Base-by-base conservation (phyloP, 2,113 vertebrate genomes). In the Morone saxatilis region DNA sequence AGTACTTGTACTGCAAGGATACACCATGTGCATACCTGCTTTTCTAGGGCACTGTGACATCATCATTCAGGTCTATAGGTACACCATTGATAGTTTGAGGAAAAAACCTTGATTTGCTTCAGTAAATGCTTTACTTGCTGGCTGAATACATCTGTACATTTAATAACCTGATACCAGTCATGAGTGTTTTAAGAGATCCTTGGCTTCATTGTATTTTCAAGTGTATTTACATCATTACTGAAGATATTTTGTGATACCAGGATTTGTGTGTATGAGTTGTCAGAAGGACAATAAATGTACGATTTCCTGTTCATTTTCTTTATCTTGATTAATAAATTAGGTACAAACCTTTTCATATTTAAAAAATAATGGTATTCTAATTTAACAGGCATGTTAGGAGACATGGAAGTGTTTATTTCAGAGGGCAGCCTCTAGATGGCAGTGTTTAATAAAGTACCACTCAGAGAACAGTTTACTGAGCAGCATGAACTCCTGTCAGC, bases 11-110 rank as follows among this genome's bases (percentile, higher is more conserved):
- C 10, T 43, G 68, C 50, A 76, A 68, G 45, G 71, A 83, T 20
- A 71, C 53, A 79, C 70, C 76, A 38, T 83, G 84, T 86, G 86
- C 76, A 76, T 81, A 81, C 73, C 77, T 88, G 81, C 75, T 88
- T 90, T 41, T 69, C 77, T 86, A 81, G 78, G 80, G 71, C 85
- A 91, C 90, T 91, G 92, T 92, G 90, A 76, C 86, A 54, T 83
- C 88, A 83, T 83, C 73, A 57, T 85, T 88, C 76, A 86, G 85
- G 91, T 84, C 80, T 88, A 75, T 45, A 77, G 73, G 74, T 73
- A 72, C 76, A 86, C 47, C 43, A 4, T 79, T 41, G 17, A 82
- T 36, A 59, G 31, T 36, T 16, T 48, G 47, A 84, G 74, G 53
- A 59, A 50, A 76, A 45, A 48, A 79, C 7, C 61, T 81, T 76